These are phyloP conservation scores for Drosophila formosana DNA, from an alignment of 2,888 invertebrate species.

Conservation along the genomic window DNA sequence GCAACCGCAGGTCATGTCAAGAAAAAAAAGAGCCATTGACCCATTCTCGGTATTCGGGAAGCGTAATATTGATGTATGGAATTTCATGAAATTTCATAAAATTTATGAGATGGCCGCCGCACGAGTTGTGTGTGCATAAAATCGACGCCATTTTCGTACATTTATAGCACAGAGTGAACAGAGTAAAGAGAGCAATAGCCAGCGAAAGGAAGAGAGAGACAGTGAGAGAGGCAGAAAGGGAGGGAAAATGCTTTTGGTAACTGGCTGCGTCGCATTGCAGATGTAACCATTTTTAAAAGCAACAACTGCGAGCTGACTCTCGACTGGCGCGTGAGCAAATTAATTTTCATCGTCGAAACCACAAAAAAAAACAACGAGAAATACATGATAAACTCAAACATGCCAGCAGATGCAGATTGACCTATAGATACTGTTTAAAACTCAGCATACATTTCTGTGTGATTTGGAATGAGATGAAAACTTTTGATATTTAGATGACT, in stretches of 20 bases:
- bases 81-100: constrained; percentile 69
- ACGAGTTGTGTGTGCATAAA: constrained; percentile 57
- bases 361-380: constrained; percentile 25
- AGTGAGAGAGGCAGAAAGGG: not conserved
- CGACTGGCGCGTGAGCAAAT: constrained; percentile 76
- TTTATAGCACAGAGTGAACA: constrained; percentile 24
- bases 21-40: constrained; percentile 6
- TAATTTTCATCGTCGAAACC: constrained; percentile 68
- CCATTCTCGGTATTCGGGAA: constrained; percentile 26
- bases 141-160: constrained; percentile 61
- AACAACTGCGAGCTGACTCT: constrained; percentile 33
- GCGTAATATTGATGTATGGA: constrained; percentile 68
- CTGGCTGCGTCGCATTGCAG: constrained; percentile 74
- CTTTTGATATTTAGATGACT: too few relatives aligned
- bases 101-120: constrained; percentile 67
- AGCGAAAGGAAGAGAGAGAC: not conserved
- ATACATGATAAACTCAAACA: not conserved
- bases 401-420: not conserved
- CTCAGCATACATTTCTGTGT: not conserved
- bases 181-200: not conserved
- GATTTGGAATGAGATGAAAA: too few relatives aligned
- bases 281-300: constrained; percentile 68
- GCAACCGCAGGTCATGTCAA: constrained; percentile 4
- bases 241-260: constrained; percentile 32
- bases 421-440: constrained; percentile 9